These are phyloP conservation scores for Ditylenchus dipsaci DNA, from an alignment of 1,140 invertebrate genomes.

Conservation along the genomic window DNA sequence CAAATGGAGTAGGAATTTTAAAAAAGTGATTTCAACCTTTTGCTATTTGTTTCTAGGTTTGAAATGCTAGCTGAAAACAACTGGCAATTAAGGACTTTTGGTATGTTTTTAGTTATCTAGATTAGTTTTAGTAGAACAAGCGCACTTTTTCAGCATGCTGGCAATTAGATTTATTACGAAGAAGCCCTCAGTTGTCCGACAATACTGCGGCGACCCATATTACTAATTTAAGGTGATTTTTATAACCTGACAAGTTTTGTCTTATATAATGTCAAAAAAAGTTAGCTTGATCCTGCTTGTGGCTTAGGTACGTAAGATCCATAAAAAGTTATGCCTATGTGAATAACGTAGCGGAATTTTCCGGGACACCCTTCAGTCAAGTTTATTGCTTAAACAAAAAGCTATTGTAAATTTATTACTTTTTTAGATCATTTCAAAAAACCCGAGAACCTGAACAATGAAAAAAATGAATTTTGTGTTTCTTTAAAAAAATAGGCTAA, in stretches of 20 bases:
- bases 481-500: too few relatives aligned
- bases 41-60: slow-evolving; percentile 47
- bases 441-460: too few relatives aligned
- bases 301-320: background rate
- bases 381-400: too few relatives aligned
- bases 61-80: slow-evolving; percentile 56
- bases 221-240: slow-evolving; percentile 34
- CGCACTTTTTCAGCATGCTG: slow-evolving; percentile 41
- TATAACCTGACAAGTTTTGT: too few relatives aligned
- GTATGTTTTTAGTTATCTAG: background rate
- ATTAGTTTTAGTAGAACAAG: background rate
- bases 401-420: too few relatives aligned
- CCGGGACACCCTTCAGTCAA: too few relatives aligned
- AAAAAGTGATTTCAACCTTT: background rate
- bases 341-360: too few relatives aligned
- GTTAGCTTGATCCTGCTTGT: too few relatives aligned
- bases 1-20: slow-evolving; percentile 49
- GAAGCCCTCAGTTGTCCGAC: slow-evolving; percentile 47
- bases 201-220: slow-evolving; percentile 50
- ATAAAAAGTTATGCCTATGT: too few relatives aligned
- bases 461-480: too few relatives aligned
- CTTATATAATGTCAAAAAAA: too few relatives aligned
- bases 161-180: slow-evolving; percentile 51
- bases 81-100: slow-evolving; percentile 54
- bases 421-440: too few relatives aligned